These are phyloP conservation scores for Bombus consobrinus DNA, from an alignment of 1,140 invertebrate genomes.

Conservation along the genomic window DNA sequence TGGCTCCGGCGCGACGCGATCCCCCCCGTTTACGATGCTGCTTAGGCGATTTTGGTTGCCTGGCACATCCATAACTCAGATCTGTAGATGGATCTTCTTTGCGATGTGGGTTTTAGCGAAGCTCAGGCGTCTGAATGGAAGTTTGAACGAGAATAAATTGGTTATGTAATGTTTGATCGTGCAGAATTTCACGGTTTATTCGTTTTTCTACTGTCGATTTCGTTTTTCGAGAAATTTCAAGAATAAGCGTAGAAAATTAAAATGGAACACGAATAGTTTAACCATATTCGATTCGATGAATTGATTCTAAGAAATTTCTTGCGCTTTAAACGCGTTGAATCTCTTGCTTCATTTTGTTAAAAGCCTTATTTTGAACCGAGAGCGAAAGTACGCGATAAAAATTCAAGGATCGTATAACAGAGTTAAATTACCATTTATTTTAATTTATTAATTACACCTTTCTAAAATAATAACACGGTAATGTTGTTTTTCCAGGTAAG, in stretches of 20 bases:
- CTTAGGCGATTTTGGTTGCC: background rate
- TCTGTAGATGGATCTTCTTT: background rate
- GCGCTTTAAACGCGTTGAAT: background rate
- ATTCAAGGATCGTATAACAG: background rate
- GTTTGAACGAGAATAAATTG: background rate
- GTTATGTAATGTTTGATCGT: no score
- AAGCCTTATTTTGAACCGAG: background rate
- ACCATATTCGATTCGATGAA: background rate
- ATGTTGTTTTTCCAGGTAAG: slow-evolving; percentile 45
- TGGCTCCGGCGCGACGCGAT: no score
- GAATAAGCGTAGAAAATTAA: no score
- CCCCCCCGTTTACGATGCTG: no score
- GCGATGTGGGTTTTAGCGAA: background rate
- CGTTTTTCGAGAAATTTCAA: no score
- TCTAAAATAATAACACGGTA: background rate
- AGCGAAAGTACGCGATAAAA: no score
- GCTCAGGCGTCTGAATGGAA: background rate
- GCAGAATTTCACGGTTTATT: no score
- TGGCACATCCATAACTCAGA: background rate
- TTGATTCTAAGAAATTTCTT: background rate
- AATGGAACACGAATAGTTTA: no score
- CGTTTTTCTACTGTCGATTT: no score
- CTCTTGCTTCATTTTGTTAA: background rate
- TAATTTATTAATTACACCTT: background rate
- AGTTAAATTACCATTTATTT: background rate